Evolutionary conservation across 2,797 vertebrate species (phyloP).

Genomic region (Gymnocypris eckloni): DNA sequence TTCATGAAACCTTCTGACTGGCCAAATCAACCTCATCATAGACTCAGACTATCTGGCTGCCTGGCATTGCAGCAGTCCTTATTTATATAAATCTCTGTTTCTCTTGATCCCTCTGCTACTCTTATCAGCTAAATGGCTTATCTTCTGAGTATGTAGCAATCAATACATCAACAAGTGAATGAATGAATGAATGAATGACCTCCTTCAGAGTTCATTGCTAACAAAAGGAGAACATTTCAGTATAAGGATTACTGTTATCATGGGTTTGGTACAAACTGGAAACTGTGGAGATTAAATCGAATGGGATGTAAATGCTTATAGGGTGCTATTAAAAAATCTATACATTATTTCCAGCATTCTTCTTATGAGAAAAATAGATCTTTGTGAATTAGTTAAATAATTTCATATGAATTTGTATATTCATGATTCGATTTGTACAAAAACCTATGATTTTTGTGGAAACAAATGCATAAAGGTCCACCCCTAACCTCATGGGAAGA

Average conservation of each 20-base stretch:
- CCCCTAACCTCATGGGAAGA: neutral
- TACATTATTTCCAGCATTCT: neutral
- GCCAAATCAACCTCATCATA: neutral
- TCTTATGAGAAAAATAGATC: neutral
- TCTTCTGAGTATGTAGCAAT: neutral
- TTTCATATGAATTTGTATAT: neutral
- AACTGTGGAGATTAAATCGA: neutral
- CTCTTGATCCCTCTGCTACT: constrained; percentile 7
- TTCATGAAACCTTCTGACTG: neutral
- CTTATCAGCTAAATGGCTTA: constrained; percentile 28
- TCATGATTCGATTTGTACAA: neutral
- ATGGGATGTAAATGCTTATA: neutral
- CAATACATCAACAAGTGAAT: constrained; percentile 28
- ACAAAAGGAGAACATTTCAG: neutral
- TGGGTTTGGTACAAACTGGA: neutral
- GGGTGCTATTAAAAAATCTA: neutral
- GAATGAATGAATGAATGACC: constrained; percentile 24
- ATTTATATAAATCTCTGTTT: neutral
- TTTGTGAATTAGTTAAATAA: neutral
- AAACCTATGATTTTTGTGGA: neutral
- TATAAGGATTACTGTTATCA: neutral
- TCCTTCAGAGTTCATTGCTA: constrained; percentile 1
- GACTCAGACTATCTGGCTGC: neutral
- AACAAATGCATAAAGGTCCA: neutral
- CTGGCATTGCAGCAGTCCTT: neutral